These are phyloP conservation scores for Seison nebaliae DNA, from an alignment of 1,140 invertebrate species.

Conservation along the genomic window DNA sequence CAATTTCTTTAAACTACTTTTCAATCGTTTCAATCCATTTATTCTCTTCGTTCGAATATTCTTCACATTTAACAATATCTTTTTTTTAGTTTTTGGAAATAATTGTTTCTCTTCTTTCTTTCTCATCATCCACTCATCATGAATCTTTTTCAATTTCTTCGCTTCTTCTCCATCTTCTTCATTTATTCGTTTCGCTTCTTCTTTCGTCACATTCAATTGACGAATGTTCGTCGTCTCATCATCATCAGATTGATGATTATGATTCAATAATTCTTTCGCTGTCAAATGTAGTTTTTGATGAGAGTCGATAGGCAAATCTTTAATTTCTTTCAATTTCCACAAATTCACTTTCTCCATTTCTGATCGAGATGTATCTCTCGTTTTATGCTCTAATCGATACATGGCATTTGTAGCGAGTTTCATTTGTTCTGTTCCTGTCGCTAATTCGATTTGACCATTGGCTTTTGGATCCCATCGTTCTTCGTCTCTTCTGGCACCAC, in stretches of 20 bases:
- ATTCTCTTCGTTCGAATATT: no score
- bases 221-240: not conserved
- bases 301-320: conserved; percentile 67
- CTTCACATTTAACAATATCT: no score
- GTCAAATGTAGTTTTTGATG: conserved; percentile 45
- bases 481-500: conserved; percentile 75
- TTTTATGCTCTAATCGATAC: conserved; percentile 70
- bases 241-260: not conserved
- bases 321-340: conserved; percentile 49
- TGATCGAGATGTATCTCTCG: conserved; percentile 45
- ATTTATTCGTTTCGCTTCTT: conserved; percentile 42
- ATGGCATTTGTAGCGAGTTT: conserved; percentile 71
- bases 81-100: conserved; percentile 50
- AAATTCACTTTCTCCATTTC: conserved; percentile 40
- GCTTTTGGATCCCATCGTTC: conserved; percentile 84
- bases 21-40: no score
- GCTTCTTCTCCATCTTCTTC: conserved; percentile 39
- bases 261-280: not conserved
- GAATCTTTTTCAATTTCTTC: conserved; percentile 44
- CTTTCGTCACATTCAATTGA: conserved; percentile 16
- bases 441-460: conserved; percentile 52
- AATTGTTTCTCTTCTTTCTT: conserved; percentile 38
- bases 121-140: no score
- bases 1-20: no score
- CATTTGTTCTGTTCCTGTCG: conserved; percentile 54